Conservation (phyloP, 2,797 vertebrate genomes). For the Mareca penelope region DNA sequence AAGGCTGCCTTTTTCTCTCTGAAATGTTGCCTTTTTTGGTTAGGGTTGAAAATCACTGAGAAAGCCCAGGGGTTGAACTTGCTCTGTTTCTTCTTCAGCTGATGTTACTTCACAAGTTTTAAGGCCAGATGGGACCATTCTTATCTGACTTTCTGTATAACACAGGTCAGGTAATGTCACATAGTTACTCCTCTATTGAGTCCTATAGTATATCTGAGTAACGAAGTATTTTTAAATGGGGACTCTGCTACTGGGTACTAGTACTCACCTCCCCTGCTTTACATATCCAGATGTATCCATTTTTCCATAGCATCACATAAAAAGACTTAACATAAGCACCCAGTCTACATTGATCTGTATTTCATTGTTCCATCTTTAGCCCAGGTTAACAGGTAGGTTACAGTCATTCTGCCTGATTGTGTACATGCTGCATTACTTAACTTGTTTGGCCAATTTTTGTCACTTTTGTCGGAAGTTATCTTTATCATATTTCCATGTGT, state of each 20-base stretch:
- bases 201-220: constrained; percentile 49
- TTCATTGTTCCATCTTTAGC: constrained; percentile 39
- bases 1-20: constrained; percentile 52
- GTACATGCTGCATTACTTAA: constrained; percentile 8
- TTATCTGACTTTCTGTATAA: constrained; percentile 65
- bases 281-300: constrained; percentile 49
- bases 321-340: constrained; percentile 41
- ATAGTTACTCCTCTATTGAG: constrained; percentile 59
- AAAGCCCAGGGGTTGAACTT: constrained; percentile 63
- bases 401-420: constrained; percentile 33
- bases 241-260: constrained; percentile 44
- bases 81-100: constrained; percentile 69
- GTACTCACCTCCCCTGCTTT: constrained; percentile 1
- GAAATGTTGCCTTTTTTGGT: constrained; percentile 63
- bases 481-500: not conserved
- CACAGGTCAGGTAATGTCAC: constrained; percentile 68
- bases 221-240: constrained; percentile 37
- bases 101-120: constrained; percentile 65
- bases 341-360: not conserved
- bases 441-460: not conserved
- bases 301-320: constrained; percentile 59
- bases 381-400: not conserved
- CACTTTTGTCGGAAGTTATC: not conserved
- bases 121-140: constrained; percentile 67
- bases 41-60: constrained; percentile 63